Base-by-base conservation (phyloP, 2,797 vertebrate genomes). In the Alosa sapidissima region DNA sequence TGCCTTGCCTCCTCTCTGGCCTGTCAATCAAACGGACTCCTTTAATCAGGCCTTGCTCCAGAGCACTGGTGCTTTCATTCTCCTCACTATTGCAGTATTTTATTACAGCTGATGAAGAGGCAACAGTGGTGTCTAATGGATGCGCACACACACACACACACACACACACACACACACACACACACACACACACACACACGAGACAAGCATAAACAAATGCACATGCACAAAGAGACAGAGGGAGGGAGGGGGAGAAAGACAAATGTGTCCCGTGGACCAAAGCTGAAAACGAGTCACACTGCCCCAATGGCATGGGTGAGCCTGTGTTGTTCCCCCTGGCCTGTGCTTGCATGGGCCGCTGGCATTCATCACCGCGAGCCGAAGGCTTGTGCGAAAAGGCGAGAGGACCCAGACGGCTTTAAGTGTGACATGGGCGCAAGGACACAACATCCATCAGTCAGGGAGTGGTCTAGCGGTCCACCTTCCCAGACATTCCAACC, bases 371-470 rank as follows among this genome's bases (percentile, higher is more conserved):
- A 65, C 62, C 0, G 28, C 9, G n/a, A 33, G 62, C 62, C 28
- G 62, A 33, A 65, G 62, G 68, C 36, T 11, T 45, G 68, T 45
- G 33, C 51, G 51, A 52, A 28, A 14, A 3, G 36, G n/a, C 24
- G 62, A 68, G 24, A 33, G 36, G 68, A 14, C 68, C 33, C 33
- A 11, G 68, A 33, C 33, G 33, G 16, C 41, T 36, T 28, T 1
- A 1, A 41, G 33, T 13, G 88, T 85, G 89, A 92, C 91, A 90
- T 86, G 75, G 75, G 90, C 72, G 81, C 91, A 93, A 94, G 92
- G 93, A 91, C 90, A 45, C 81, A 83, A 81, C 89, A 93, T 93
- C 89, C 86, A 94, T 94, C 92, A 91, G 82, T 75, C 33, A 51
- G 52, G 85, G 88, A 92, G 90, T 88, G 86, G 89, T 87, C 86